These are phyloP conservation scores for Oncorhynchus masou DNA, from an alignment of 2,113 vertebrate species.

Conservation along the genomic window DNA sequence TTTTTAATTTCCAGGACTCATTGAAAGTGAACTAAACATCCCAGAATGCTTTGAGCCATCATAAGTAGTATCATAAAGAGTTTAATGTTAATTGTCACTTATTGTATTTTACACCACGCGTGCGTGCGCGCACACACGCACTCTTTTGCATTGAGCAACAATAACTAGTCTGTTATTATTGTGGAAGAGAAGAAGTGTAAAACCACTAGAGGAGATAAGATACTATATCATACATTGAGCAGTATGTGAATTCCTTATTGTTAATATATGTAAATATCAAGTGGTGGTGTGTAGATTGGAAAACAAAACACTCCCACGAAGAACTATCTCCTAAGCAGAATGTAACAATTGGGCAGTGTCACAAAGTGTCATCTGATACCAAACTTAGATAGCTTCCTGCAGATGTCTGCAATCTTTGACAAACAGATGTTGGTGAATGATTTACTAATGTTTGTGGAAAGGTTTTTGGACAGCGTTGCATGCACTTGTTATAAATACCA, in stretches of 20 bases:
- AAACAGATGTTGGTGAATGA: background rate
- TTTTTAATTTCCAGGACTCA: background rate
- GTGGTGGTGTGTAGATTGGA: no score
- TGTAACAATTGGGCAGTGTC: background rate
- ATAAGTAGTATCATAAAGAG: background rate
- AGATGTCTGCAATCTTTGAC: background rate
- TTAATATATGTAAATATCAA: no score
- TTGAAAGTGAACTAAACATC: background rate
- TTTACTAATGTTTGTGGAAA: background rate
- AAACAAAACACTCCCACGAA: background rate
- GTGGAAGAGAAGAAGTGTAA: no score
- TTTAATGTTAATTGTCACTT: background rate
- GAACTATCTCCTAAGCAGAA: background rate
- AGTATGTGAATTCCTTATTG: no score
- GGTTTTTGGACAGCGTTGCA: background rate
- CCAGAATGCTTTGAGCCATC: background rate
- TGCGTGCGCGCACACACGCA: no score
- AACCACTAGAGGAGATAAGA: no score
- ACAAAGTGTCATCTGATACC: background rate
- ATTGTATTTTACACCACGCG: background rate
- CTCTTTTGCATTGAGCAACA: no score
- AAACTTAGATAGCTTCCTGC: background rate
- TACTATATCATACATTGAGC: no score
- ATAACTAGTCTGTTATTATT: no score
- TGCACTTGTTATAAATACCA: background rate